Evolutionary conservation across 2,888 invertebrate genomes (phyloP), one percentile per base, ranked within the genome.

Genomic region (Tryphoninae sp.): DNA sequence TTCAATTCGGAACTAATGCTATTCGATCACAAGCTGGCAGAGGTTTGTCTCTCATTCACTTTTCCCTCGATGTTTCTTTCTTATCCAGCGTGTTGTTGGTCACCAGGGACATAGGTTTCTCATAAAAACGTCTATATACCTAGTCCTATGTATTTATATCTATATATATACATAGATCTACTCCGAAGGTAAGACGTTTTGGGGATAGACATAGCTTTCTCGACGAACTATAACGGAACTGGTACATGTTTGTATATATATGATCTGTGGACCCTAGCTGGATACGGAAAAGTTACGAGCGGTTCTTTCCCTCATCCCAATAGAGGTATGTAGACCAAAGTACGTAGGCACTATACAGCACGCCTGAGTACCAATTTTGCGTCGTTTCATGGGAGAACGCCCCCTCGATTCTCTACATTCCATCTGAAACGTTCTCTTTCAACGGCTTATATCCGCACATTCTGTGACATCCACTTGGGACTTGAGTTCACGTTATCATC

Each of bases 361-460:
- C 59, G 61, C 33, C 67, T 76, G 22, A 71, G 67, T 67, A 68
- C 62, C 80, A 72, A 80, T 77, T 77, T 77, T 76, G 68, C 72
- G 67, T 71, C 55, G 33, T 76, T 81, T 81, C 67, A 77, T 68
- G 72, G 72, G 13, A 22, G 55, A 68, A 73, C 72, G 80, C 45
- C 55, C 55, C 61, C 68, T 68, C 16, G 22, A 58, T 62, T 64
- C 42, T 73, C 68, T 62, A 16, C 64, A 64, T 62, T 74, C 55
- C 64, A 33, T 65, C 40, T 53, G 33, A 26, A 76, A 71, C 26
- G 65, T 33, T 80, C 68, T 49, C 9, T 42, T 22, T 45, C 19
- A 45, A n/a, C 33, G 62, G 59, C 68, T 77, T 61, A 81, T 67
- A 73, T 62, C 53, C 72, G 55, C n/a, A 72, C 65, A 68, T 59